Conservation (phyloP, 2,888 invertebrate species). For the Sabellastarte sp. region DNA sequence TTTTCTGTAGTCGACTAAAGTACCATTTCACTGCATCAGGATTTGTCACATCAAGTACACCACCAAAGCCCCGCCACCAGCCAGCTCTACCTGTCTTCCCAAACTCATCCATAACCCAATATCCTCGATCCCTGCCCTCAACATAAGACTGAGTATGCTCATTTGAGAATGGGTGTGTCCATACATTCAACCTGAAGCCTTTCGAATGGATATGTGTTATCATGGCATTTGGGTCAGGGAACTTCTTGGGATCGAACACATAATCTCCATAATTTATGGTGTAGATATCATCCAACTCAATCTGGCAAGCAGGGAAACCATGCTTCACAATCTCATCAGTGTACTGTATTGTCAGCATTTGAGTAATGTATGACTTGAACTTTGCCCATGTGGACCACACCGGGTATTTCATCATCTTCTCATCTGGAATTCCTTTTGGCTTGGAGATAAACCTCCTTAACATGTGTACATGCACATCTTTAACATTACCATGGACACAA, state of each 20-base stretch:
- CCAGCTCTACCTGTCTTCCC: background rate
- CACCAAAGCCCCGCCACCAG: constrained; percentile 17
- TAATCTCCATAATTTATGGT: constrained; percentile 80
- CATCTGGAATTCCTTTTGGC: constrained; percentile 68
- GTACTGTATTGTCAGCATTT: constrained; percentile 49
- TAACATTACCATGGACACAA: background rate
- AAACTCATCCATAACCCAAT: constrained; percentile 3
- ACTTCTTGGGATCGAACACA: constrained; percentile 72
- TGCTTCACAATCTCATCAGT: constrained; percentile 34
- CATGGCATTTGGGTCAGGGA: constrained; percentile 69
- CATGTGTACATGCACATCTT: background rate
- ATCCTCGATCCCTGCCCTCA: constrained; percentile 5
- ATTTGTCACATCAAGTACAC: constrained; percentile 82
- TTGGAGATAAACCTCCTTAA: constrained; percentile 44
- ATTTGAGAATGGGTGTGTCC: constrained; percentile 60
- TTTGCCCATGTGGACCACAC: constrained; percentile 88
- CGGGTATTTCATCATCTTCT: constrained; percentile 73
- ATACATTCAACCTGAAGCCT: constrained; percentile 76
- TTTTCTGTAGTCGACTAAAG: constrained; percentile 65
- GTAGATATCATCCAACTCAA: constrained; percentile 80
- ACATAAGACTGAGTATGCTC: background rate
- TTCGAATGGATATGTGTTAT: constrained; percentile 64
- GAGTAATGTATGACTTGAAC: constrained; percentile 70
- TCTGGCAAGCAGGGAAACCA: constrained; percentile 36
- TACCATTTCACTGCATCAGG: constrained; percentile 78